Percentiles rank a stretch among this genome's conserved stretches.
phyloP scores from a whole-genome alignment of 1,140 invertebrate genomes.

The Aphelenchoides avenae region DNA sequence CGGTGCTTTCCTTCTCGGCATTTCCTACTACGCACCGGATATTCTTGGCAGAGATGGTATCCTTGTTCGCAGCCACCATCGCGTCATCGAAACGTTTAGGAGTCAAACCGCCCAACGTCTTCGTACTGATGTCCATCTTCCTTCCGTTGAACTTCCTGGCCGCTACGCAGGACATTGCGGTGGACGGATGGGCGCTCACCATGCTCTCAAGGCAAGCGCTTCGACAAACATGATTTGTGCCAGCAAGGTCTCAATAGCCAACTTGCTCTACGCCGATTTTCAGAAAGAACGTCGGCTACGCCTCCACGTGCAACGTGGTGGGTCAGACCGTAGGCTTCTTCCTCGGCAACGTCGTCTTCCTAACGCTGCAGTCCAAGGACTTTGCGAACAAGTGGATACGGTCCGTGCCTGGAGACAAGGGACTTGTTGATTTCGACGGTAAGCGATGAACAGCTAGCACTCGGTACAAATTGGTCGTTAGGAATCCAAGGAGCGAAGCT shows the following conservation, averaged over 20 bases:
- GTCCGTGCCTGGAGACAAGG: conserved; percentile 67
- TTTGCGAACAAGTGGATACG: conserved; percentile 92
- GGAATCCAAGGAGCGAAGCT: no score
- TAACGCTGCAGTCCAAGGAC: conserved; percentile 89
- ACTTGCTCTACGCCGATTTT: conserved; percentile 21
- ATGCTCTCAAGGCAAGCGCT: conserved; percentile 84
- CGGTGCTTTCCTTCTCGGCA: conserved; percentile 73
- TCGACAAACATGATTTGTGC: background rate
- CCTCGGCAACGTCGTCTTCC: conserved; percentile 90
- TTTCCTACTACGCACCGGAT: conserved; percentile 71
- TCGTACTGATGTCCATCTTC: conserved; percentile 77
- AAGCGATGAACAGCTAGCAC: no score
- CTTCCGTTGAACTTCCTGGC: conserved; percentile 89
- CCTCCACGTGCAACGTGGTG: conserved; percentile 91
- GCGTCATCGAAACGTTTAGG: no score
- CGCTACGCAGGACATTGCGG: conserved; percentile 97
- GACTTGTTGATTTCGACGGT: conserved; percentile 81
- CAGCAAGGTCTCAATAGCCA: background rate
- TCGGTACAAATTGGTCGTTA: no score
- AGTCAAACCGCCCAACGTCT: conserved; percentile 69
- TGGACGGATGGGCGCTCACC: conserved; percentile 98
- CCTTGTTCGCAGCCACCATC: conserved; percentile 4
- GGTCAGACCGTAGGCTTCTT: conserved; percentile 97
- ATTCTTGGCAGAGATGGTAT: conserved; percentile 68
- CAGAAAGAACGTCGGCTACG: conserved; percentile 89